Percentiles rank a stretch among this genome's conserved stretches.
Evolutionary conservation across 2,888 invertebrate genomes (phyloP).

Genomic region (Apotomis betuletana): DNA sequence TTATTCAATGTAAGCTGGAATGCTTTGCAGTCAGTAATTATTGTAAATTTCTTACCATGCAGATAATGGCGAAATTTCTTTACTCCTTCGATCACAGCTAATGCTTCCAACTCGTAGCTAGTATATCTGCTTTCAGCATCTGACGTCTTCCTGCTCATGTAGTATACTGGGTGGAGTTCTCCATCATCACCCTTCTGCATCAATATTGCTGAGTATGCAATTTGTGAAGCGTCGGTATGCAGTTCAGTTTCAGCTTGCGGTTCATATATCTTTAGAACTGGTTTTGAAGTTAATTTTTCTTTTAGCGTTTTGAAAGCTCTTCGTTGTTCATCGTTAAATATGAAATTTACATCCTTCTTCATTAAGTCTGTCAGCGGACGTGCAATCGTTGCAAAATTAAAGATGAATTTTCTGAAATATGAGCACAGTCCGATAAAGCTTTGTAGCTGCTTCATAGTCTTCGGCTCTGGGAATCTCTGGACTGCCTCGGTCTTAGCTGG

Average conservation of each 20-base stretch:
- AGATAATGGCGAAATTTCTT: no score
- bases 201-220: constrained; percentile 38
- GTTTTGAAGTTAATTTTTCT: constrained; percentile 33
- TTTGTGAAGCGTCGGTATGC: constrained; percentile 43
- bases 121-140: neutral
- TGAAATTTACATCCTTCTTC: constrained; percentile 37
- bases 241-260: constrained; percentile 40
- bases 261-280: constrained; percentile 47
- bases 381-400: no score
- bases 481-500: neutral
- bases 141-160: constrained; percentile 28
- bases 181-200: constrained; percentile 29
- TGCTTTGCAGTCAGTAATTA: no score
- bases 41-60: no score
- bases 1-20: no score
- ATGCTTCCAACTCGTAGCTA: neutral
- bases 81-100: no score
- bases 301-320: constrained; percentile 41
- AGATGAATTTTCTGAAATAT: no score
- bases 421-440: no score
- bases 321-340: constrained; percentile 36
- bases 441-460: no score
- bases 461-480: no score
- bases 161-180: constrained; percentile 31
- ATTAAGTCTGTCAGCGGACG: no score